Conservation (phyloP, 2,113 vertebrate species). For the Phrynosoma blainvillii region DNA sequence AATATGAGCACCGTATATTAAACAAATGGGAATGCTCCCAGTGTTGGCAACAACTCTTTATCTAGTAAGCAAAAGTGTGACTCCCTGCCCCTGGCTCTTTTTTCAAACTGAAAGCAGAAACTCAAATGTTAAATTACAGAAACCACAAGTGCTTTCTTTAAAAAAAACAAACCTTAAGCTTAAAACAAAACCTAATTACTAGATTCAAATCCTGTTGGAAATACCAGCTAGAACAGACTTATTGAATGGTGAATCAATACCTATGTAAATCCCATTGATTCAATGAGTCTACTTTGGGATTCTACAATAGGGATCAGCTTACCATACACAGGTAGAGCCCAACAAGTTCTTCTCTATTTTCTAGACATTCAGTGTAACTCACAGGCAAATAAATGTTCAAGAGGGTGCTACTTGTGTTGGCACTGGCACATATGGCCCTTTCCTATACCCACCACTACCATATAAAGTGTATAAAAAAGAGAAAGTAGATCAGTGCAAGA, state of each 20-base stretch:
- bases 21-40: conserved; percentile 37
- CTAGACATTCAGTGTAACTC: background rate
- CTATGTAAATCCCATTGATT: too few relatives aligned
- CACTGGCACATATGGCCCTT: background rate
- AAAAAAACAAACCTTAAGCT: background rate
- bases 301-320: too few relatives aligned
- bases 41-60: conserved; percentile 32
- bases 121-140: background rate
- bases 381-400: background rate
- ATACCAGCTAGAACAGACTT: too few relatives aligned
- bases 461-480: background rate
- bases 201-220: too few relatives aligned
- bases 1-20: conserved; percentile 4
- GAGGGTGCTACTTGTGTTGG: background rate
- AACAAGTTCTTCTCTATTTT: background rate
- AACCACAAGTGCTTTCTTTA: background rate
- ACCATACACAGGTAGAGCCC: background rate
- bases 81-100: background rate
- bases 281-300: too few relatives aligned
- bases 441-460: background rate
- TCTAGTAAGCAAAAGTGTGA: conserved; percentile 20
- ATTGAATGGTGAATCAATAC: too few relatives aligned
- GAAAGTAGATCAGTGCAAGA: background rate
- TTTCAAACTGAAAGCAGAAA: background rate
- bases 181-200: too few relatives aligned